These are phyloP conservation scores for Mugil cephalus DNA, from an alignment of 2,113 vertebrate species.

Conservation along the genomic window DNA sequence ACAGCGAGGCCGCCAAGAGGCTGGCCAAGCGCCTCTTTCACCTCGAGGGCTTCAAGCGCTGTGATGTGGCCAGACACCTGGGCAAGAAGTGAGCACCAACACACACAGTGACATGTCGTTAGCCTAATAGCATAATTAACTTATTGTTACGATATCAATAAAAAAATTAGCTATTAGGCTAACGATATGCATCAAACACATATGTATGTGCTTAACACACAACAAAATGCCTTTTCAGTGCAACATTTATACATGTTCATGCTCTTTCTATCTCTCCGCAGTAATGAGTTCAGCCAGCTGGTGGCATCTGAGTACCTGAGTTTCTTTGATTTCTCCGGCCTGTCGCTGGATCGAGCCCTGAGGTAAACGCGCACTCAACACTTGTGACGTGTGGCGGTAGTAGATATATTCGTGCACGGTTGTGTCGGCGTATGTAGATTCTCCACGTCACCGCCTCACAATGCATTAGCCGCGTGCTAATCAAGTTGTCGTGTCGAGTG, in stretches of 20 bases:
- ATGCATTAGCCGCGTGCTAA: conserved; percentile 42
- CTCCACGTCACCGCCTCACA: conserved; percentile 24
- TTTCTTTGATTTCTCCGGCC: conserved; percentile 86
- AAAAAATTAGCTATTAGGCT: too few relatives aligned
- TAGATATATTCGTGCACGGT: not conserved
- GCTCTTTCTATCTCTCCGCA: conserved; percentile 60
- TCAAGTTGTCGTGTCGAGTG: conserved; percentile 50
- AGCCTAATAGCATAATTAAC: too few relatives aligned
- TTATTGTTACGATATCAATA: too few relatives aligned
- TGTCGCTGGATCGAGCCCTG: conserved; percentile 85
- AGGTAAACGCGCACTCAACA: conserved; percentile 79
- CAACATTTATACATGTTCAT: conserved; percentile 18
- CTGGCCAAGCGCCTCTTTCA: conserved; percentile 94
- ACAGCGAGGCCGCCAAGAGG: conserved; percentile 90
- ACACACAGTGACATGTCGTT: too few relatives aligned
- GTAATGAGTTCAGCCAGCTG: conserved; percentile 88
- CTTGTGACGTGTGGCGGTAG: conserved; percentile 21
- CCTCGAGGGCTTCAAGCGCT: conserved; percentile 97
- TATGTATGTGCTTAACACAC: not conserved
- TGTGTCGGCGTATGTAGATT: not conserved
- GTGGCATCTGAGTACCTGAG: conserved; percentile 88
- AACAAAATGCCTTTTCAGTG: not conserved
- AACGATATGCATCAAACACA: not conserved
- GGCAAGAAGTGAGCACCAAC: conserved; percentile 91
- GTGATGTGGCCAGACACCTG: conserved; percentile 94